Base-by-base conservation (phyloP, 30 jellyfish, hydroid and myxozoan genomes). In the Aurelia coerulea region DNA sequence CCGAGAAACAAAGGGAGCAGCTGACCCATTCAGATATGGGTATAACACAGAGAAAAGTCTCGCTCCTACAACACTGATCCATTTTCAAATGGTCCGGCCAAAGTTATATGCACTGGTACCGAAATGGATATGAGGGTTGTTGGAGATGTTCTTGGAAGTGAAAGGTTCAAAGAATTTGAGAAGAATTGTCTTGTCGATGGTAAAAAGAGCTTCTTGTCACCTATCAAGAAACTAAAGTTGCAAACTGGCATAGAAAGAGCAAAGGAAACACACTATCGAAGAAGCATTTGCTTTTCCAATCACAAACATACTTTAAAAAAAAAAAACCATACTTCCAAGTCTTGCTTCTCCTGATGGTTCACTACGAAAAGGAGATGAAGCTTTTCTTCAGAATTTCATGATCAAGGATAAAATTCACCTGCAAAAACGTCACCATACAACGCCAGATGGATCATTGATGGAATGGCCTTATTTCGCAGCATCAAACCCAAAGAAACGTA, bases 381-480 rank as follows among this genome's bases (percentile, higher is more conserved):
- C 69, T 73, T 81, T 10, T 34, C 83, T 73, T 73, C 69, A 7
- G 5, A 34, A 73, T 73, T 73, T 73, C 83, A 29, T 73, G 83
- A 73, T 73, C 83, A 49, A 73, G 83, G 83, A 34, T 73, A 81
- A 73, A 31, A 73, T 73, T 73, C 83, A 73, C 83, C 18, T 13
- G 78, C 11, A 67, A 58, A 58, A 58, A 58, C 68, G 68, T 9
- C 68, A 58, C 68, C 68, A 58, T 3, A 58, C 5, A 67, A 67
- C 78, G 78, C 78, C 50, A 67, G 53, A 67, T 67, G 78, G 41
- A 67, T 14, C 31, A 67, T 17, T 29, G 41, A 67, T 58, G 29
- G 29, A 58, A 75, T 75, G 86, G 86, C 86, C 76, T 12, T 78
- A 31, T 59, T 60, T 62, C 39, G 88, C 6, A 37, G 77, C 41